phyloP scores from a whole-genome alignment of 2,888 invertebrate species.

The Leptogaster cylindrica region DNA sequence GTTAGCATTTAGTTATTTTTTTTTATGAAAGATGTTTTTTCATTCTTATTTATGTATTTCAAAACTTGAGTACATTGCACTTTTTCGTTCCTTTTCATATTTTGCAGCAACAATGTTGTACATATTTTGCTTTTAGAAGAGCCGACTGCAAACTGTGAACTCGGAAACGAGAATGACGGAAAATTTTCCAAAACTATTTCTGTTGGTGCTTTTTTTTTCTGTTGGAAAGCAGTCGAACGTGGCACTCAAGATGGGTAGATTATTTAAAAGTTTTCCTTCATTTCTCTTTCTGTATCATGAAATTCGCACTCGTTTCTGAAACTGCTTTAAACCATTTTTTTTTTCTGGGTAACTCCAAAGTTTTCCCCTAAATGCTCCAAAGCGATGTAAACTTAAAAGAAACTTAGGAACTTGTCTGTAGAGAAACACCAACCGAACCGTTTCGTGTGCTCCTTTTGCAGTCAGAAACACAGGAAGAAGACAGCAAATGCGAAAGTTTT shows the following conservation, averaged over 20 bases:
- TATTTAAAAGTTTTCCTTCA: slow-evolving; percentile 11
- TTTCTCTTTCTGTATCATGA: background rate
- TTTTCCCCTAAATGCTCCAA: background rate
- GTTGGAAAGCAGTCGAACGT: background rate
- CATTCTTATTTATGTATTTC: too few relatives aligned
- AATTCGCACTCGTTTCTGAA: background rate
- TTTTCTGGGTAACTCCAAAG: slow-evolving; percentile 8
- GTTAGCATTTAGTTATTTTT: too few relatives aligned
- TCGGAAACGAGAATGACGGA: background rate
- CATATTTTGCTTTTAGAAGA: too few relatives aligned
- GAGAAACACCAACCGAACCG: too few relatives aligned
- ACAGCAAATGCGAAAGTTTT: background rate
- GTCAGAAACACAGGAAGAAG: background rate
- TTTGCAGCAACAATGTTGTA: too few relatives aligned
- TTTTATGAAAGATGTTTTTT: too few relatives aligned
- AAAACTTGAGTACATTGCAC: too few relatives aligned
- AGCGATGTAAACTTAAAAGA: background rate
- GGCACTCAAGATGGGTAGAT: background rate
- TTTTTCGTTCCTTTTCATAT: too few relatives aligned
- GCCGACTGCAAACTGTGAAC: background rate
- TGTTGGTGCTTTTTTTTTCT: too few relatives aligned
- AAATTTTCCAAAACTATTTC: background rate
- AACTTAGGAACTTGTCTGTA: background rate
- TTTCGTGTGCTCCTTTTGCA: background rate
- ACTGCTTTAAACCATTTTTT: background rate